A percentile compares a stretch with the other conserved stretches of the same genome.
Evolutionary conservation across 2,888 invertebrate genomes (phyloP).

Genomic region (Pyrocoelia pectoralis): DNA sequence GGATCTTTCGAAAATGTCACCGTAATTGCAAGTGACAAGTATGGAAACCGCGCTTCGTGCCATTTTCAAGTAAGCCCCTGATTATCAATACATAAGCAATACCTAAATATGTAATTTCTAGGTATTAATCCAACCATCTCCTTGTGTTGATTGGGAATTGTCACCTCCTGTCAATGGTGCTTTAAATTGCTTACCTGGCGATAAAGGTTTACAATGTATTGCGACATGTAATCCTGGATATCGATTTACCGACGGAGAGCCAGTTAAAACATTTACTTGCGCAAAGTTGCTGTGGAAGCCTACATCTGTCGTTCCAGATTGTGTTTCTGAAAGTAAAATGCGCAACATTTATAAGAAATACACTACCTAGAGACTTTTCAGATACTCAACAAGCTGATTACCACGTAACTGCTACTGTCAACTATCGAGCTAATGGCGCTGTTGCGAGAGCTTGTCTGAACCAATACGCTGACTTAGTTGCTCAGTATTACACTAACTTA

Average conservation of each 20-base stretch:
- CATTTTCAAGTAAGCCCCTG: conserved; percentile 79
- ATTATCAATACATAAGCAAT: neutral
- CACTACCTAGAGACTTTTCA: conserved; percentile 47
- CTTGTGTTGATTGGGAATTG: conserved; percentile 95
- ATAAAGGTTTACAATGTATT: conserved; percentile 84
- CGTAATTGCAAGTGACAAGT: conserved; percentile 86
- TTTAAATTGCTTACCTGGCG: conserved; percentile 84
- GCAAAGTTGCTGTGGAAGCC: conserved; percentile 87
- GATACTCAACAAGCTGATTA: conserved; percentile 95
- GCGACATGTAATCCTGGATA: conserved; percentile 90
- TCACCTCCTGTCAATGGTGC: conserved; percentile 89
- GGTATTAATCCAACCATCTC: conserved; percentile 90
- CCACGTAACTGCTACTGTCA: conserved; percentile 86
- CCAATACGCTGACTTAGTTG: conserved; percentile 83
- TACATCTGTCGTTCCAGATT: conserved; percentile 90
- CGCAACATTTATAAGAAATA: conserved; percentile 39
- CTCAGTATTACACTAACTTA: conserved; percentile 81
- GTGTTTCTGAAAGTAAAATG: conserved; percentile 86
- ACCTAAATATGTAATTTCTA: conserved; percentile 48
- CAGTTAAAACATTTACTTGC: conserved; percentile 86
- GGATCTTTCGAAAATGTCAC: conserved; percentile 92
- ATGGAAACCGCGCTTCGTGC: conserved; percentile 88
- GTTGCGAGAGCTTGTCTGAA: conserved; percentile 84
- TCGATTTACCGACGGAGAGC: conserved; percentile 90
- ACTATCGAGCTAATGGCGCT: conserved; percentile 89